A percentile compares a stretch with the other conserved stretches of the same genome.
Conservation (phyloP, 2,888 invertebrate species). For the Calliphora vomitoria region DNA sequence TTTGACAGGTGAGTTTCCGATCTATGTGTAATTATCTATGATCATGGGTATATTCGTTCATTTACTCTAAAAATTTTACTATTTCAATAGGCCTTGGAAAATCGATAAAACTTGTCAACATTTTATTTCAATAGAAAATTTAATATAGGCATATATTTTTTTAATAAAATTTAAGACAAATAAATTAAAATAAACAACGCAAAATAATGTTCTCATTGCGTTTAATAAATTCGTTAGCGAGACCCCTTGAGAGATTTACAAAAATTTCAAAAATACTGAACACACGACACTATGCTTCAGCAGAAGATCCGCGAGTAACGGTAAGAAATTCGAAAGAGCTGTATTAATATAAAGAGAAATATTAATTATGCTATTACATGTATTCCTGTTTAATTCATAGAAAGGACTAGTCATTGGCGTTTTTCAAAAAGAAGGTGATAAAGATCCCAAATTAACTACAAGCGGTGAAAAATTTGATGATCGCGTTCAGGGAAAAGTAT, state of each 20-base stretch:
- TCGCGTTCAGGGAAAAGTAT: constrained; percentile 84
- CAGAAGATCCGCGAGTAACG: constrained; percentile 75
- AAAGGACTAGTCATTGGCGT: constrained; percentile 86
- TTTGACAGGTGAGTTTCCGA: too few species aligned
- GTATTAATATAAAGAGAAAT: background rate
- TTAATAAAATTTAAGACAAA: constrained; percentile 35
- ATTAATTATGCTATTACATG: background rate
- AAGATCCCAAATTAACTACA: constrained; percentile 85
- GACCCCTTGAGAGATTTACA: constrained; percentile 68
- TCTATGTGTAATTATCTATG: too few species aligned
- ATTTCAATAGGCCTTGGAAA: constrained; percentile 74
- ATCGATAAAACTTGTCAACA: constrained; percentile 71
- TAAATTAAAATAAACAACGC: constrained; percentile 62
- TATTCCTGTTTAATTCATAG: constrained; percentile 72
- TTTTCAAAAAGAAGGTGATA: constrained; percentile 84
- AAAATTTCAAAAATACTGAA: constrained; percentile 2
- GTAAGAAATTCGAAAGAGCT: constrained; percentile 49
- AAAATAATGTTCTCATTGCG: constrained; percentile 73
- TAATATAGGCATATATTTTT: too few species aligned
- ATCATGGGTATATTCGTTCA: too few species aligned
- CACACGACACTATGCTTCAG: constrained; percentile 63
- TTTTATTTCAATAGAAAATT: constrained; percentile 70
- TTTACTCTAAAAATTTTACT: too few species aligned
- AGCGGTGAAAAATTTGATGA: constrained; percentile 85
- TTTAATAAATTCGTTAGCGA: constrained; percentile 68